These are phyloP conservation scores for Trilocha varians DNA, from an alignment of 2,888 invertebrate genomes.

Conservation along the genomic window DNA sequence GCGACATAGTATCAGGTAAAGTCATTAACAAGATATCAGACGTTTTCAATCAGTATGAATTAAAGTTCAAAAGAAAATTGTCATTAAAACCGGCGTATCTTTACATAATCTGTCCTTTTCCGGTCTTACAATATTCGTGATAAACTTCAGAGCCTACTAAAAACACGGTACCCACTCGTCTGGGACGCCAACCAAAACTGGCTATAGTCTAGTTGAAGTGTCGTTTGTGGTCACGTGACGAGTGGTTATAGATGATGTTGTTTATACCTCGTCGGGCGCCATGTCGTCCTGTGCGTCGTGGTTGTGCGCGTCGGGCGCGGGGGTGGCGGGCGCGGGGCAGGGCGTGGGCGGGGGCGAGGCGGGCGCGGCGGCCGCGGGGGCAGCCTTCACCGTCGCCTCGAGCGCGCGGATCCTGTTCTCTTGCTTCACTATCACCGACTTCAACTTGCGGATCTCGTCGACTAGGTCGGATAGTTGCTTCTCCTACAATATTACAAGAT, in stretches of 20 bases:
- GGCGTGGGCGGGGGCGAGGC: slow-evolving; percentile 36
- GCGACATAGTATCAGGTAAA: no score
- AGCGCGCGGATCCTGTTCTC: slow-evolving; percentile 88
- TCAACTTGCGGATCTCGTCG: slow-evolving; percentile 92
- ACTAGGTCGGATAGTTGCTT: slow-evolving; percentile 87
- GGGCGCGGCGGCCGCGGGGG: slow-evolving; percentile 32
- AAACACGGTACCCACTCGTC: no score
- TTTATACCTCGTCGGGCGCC: slow-evolving; percentile 76
- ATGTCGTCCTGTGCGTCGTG: slow-evolving; percentile 50
- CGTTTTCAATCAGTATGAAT: no score
- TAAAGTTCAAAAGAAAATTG: no score
- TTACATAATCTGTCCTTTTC: no score
- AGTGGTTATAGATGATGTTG: not conserved
- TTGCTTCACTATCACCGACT: slow-evolving; percentile 95
- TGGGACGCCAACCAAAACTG: no score
- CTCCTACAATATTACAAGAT: slow-evolving; percentile 58
- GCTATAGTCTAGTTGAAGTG: no score
- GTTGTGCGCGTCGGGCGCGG: slow-evolving; percentile 16
- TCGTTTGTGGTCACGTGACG: no score
- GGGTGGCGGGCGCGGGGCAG: slow-evolving; percentile 24
- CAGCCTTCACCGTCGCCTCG: slow-evolving; percentile 72
- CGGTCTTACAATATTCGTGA: no score
- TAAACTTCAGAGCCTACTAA: no score
- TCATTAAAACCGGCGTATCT: no score
- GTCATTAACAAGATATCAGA: no score